phyloP scores from a whole-genome alignment of 2,113 vertebrate genomes.

The Struthio camelus region DNA sequence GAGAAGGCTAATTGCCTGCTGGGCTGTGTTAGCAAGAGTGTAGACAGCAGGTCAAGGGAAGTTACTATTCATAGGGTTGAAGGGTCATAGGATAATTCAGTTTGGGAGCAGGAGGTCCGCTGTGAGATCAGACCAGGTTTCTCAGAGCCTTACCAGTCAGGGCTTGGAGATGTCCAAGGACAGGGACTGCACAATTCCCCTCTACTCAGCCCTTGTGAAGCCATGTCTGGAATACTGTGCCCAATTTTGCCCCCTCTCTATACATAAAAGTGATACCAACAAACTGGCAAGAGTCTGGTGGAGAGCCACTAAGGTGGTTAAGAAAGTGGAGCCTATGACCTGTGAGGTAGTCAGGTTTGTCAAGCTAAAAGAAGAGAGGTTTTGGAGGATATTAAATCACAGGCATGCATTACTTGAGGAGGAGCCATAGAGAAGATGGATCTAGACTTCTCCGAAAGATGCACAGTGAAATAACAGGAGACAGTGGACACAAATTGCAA shows the following conservation, averaged over 20 bases:
- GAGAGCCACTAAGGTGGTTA: background rate
- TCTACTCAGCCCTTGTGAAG: background rate
- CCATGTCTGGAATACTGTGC: background rate
- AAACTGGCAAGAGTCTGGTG: background rate
- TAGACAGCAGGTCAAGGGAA: background rate
- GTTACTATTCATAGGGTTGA: background rate
- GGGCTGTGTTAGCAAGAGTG: background rate
- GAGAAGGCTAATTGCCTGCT: background rate
- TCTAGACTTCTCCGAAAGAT: background rate
- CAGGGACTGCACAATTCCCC: background rate
- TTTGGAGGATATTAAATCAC: background rate
- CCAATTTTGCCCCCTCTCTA: accelerated
- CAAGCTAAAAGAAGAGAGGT: background rate
- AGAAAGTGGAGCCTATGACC: background rate
- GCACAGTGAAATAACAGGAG: background rate
- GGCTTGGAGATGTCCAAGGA: background rate
- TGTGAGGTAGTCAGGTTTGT: background rate
- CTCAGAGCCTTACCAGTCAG: background rate
- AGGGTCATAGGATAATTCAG: background rate
- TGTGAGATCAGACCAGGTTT: background rate
- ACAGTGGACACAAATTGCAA: accelerated
- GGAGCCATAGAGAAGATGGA: background rate
- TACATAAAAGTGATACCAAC: background rate
- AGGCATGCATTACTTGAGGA: background rate
- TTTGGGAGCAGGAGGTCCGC: background rate